phyloP scores from a whole-genome alignment of 2,888 invertebrate genomes.

The Ochlodes sylvanus region DNA sequence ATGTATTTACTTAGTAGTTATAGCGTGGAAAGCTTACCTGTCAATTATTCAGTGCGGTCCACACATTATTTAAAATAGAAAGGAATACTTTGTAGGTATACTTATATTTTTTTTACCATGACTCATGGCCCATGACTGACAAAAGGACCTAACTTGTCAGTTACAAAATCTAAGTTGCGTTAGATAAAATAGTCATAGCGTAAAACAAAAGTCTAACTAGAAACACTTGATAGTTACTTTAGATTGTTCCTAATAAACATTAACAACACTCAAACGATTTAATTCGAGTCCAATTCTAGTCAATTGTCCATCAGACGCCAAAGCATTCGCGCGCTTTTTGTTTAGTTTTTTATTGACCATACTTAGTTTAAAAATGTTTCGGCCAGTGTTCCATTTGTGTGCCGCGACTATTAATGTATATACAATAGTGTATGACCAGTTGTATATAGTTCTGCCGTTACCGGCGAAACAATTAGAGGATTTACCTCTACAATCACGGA shows the following conservation, averaged over 20 bases:
- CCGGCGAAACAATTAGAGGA: slow-evolving; percentile 52
- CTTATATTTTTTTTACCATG: too few species aligned
- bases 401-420: slow-evolving; percentile 57
- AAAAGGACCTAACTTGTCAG: too few species aligned
- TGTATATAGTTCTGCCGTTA: slow-evolving; percentile 62
- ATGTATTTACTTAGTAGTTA: too few species aligned
- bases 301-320: slow-evolving; percentile 17
- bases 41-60: too few species aligned
- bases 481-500: slow-evolving; percentile 62
- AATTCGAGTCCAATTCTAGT: slow-evolving; percentile 11
- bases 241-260: not conserved
- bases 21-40: too few species aligned
- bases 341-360: slow-evolving; percentile 1
- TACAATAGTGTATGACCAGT: slow-evolving; percentile 67
- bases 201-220: not conserved
- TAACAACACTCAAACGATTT: not conserved
- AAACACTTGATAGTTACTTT: not conserved
- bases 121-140: too few species aligned
- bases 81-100: too few species aligned
- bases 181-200: not conserved
- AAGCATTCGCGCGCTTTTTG: slow-evolving; percentile 19
- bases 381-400: slow-evolving; percentile 58
- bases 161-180: not conserved
- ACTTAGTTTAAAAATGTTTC: slow-evolving; percentile 47
- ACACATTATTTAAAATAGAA: too few species aligned